A percentile compares a stretch with the other conserved stretches of the same genome.
Conservation (phyloP, 2,888 invertebrate genomes). For the Dorcus hopei region DNA sequence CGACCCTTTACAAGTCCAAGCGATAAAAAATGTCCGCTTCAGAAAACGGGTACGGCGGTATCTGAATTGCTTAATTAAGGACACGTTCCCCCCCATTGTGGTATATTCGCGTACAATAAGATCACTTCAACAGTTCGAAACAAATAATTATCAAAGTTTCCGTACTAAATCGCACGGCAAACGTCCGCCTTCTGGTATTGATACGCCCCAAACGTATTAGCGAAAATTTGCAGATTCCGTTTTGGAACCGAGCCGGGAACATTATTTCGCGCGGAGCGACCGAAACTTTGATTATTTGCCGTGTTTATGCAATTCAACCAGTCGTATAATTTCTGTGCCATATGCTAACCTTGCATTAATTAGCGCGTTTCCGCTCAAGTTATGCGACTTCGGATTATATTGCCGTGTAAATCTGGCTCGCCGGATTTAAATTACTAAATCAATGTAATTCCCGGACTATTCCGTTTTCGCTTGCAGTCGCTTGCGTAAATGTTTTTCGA, state of each 20-base stretch:
- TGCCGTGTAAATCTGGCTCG: too few relatives aligned
- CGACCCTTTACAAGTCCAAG: not conserved
- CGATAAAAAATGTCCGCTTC: not conserved
- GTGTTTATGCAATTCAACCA: conserved; percentile 1
- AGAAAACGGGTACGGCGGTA: not conserved
- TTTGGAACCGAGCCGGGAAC: not conserved
- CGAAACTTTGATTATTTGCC: conserved; percentile 8
- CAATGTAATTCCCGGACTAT: too few relatives aligned
- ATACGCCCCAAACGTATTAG: conserved; percentile 15
- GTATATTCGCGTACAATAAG: too few relatives aligned
- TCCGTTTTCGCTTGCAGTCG: too few relatives aligned
- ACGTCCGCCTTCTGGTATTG: conserved; percentile 9
- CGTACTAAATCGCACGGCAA: not conserved
- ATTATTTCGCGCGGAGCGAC: not conserved
- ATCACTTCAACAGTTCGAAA: too few relatives aligned
- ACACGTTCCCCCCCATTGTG: too few relatives aligned
- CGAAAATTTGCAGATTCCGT: conserved; percentile 9
- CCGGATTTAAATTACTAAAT: too few relatives aligned
- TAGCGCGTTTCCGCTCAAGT: conserved; percentile 1
- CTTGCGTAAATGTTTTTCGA: too few relatives aligned
- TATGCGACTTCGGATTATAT: conserved; percentile 1
- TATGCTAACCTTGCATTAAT: conserved; percentile 4
- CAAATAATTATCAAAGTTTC: too few relatives aligned
- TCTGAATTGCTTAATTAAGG: not conserved
- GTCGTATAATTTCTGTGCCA: conserved; percentile 4